Conservation (phyloP, 2,113 vertebrate species). For the Sebastes fasciatus region DNA sequence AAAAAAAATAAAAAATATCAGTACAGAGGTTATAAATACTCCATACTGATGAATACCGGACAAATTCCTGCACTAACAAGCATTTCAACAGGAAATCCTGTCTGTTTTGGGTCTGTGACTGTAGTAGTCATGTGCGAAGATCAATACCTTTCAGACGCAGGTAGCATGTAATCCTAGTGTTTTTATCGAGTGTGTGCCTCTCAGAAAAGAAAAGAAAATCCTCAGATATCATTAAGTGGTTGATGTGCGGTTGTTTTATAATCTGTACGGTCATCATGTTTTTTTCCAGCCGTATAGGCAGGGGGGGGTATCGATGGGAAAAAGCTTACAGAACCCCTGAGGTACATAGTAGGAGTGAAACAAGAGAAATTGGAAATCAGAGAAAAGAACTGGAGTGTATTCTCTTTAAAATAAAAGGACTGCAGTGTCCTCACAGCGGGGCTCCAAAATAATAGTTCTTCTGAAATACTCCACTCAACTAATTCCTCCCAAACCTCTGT, state of each 20-base stretch:
- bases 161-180: background rate
- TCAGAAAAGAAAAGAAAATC: background rate
- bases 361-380: conserved; percentile 19
- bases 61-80: background rate
- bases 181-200: background rate
- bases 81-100: background rate
- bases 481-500: conserved; percentile 46
- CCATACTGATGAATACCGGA: background rate
- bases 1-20: too few species aligned
- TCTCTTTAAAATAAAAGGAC: conserved; percentile 55
- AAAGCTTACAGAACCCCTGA: conserved; percentile 35
- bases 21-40: too few species aligned
- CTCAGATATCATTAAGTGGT: conserved; percentile 26
- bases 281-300: background rate
- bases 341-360: conserved; percentile 21
- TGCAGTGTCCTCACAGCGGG: conserved; percentile 53
- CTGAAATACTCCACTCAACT: conserved; percentile 50
- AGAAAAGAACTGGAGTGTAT: conserved; percentile 35
- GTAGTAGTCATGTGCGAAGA: background rate
- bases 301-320: conserved; percentile 6
- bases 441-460: conserved; percentile 49
- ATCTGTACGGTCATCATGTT: conserved; percentile 13
- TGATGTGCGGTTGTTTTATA: background rate
- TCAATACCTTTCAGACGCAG: background rate
- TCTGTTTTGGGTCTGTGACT: background rate